phyloP scores from a whole-genome alignment of 1,140 invertebrate genomes.

The Trypoxylus dichotomus region DNA sequence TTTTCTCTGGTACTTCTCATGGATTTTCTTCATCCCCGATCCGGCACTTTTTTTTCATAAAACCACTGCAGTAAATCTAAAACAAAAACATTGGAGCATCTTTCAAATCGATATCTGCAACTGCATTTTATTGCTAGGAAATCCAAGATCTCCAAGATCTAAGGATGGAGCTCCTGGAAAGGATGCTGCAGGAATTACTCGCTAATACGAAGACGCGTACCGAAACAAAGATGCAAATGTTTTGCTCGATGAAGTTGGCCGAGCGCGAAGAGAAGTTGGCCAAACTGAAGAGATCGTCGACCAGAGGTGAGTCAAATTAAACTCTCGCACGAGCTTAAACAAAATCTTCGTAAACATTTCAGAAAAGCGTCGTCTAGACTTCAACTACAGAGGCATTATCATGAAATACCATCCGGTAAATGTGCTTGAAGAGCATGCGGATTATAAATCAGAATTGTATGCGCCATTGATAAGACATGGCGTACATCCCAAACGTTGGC shows the following conservation, averaged over 20 bases:
- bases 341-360: conserved; percentile 34
- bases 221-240: conserved; percentile 54
- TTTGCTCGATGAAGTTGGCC: conserved; percentile 53
- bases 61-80: too few species aligned
- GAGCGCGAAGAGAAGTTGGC: conserved; percentile 55
- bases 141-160: conserved; percentile 64
- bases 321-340: background rate
- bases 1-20: too few species aligned
- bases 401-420: conserved; percentile 51
- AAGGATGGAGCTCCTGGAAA: conserved; percentile 57
- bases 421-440: conserved; percentile 53
- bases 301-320: conserved; percentile 50
- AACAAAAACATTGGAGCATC: too few species aligned
- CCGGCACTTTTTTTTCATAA: too few species aligned
- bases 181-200: conserved; percentile 51
- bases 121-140: conserved; percentile 54
- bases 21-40: too few species aligned
- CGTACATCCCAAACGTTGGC: conserved; percentile 56
- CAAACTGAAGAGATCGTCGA: conserved; percentile 52
- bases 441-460: conserved; percentile 57
- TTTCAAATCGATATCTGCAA: too few species aligned
- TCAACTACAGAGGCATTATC: conserved; percentile 51
- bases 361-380: conserved; percentile 61
- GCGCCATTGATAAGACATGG: conserved; percentile 58
- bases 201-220: conserved; percentile 50